phyloP scores from a whole-genome alignment of 2,888 invertebrate genomes.

The Adela reaumurella region DNA sequence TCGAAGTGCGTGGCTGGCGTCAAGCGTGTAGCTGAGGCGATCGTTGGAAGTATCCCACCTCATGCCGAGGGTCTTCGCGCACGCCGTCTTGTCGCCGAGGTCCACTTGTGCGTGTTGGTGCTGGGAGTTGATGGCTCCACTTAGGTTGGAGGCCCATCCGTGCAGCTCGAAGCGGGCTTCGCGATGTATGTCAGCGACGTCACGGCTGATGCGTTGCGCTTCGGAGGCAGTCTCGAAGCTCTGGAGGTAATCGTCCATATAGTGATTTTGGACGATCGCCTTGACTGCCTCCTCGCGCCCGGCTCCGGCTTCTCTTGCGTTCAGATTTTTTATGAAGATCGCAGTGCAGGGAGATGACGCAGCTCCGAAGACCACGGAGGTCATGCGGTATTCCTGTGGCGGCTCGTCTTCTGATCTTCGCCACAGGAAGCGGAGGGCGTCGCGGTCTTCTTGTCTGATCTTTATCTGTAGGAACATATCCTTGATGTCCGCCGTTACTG shows the following conservation, averaged over 20 bases:
- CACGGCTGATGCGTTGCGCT: constrained; percentile 7
- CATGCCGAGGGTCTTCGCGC: constrained; percentile 13
- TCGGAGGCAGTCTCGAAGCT: constrained; percentile 12
- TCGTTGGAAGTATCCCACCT: constrained; percentile 12
- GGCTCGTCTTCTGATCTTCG: constrained; percentile 2
- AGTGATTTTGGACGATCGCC: constrained; percentile 12
- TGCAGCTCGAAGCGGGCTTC: constrained; percentile 5
- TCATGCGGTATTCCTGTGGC: constrained; percentile 12
- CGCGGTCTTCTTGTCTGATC: constrained; percentile 14
- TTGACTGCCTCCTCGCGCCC: constrained; percentile 8
- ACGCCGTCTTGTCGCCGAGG: constrained; percentile 1
- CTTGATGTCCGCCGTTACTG: constrained; percentile 17
- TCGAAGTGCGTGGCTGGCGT: constrained; percentile 11
- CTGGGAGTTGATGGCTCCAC: constrained; percentile 7
- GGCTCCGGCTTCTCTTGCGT: neutral
- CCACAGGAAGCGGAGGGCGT: constrained; percentile 13
- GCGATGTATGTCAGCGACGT: constrained; percentile 4
- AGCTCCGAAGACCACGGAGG: constrained; percentile 14
- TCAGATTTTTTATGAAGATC: neutral
- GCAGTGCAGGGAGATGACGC: constrained; percentile 15
- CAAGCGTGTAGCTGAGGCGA: constrained; percentile 10
- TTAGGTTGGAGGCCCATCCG: no score
- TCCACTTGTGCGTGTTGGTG: constrained; percentile 11
- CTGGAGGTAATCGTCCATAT: constrained; percentile 15
- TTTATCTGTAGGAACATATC: constrained; percentile 20